Evolutionary conservation across 2,888 invertebrate genomes (phyloP).

Genomic region (Tubulanus polymorphus): DNA sequence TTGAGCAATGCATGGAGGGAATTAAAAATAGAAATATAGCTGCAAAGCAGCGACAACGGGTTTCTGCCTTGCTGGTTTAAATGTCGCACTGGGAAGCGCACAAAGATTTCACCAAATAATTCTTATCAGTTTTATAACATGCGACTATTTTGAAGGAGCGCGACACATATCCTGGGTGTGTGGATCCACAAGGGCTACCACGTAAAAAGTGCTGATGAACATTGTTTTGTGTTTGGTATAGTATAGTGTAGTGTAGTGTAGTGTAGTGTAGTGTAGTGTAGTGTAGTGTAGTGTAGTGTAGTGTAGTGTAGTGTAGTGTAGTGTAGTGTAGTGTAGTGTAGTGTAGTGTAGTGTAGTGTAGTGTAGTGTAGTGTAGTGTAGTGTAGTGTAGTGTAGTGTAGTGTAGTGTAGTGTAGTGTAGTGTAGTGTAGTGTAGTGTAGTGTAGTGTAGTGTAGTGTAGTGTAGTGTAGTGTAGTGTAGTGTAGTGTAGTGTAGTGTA

Average conservation of each 20-base stretch:
- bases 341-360: constrained; percentile 18
- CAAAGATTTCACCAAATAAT: no score
- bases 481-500: constrained; percentile 20
- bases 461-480: constrained; percentile 17
- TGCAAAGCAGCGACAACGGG: no score
- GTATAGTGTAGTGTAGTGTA: constrained; percentile 21
- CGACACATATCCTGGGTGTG: no score
- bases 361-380: constrained; percentile 13
- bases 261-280: constrained; percentile 18
- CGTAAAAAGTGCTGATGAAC: no score
- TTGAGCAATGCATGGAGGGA: no score
- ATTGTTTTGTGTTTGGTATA: no score
- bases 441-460: constrained; percentile 15
- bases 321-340: constrained; percentile 19
- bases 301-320: constrained; percentile 16
- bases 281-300: constrained; percentile 18
- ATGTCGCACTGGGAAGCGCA: no score
- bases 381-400: constrained; percentile 19
- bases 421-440: constrained; percentile 21
- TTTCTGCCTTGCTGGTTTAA: no score
- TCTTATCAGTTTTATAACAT: no score
- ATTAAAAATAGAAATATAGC: no score
- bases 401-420: constrained; percentile 21
- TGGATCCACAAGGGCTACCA: no score
- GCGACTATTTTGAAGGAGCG: no score